Evolutionary conservation across 2,797 vertebrate species (phyloP).

Genomic region (Smutsia temminckii): DNA sequence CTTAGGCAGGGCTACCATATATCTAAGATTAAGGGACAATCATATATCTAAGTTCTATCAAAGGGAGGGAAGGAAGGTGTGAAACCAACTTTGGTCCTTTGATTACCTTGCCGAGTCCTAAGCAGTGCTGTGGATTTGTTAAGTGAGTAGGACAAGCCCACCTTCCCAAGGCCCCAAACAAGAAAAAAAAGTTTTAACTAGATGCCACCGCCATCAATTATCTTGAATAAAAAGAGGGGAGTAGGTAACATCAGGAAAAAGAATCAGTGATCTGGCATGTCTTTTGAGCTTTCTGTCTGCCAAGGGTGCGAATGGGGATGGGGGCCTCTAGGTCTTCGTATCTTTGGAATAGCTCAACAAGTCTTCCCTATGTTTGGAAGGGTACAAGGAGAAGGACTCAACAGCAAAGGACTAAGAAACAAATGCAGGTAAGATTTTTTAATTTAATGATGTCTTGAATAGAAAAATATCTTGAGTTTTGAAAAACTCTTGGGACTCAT

Average conservation of each 20-base stretch:
- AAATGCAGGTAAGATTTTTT: not conserved
- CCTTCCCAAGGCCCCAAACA: not conserved
- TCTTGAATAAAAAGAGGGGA: conserved; percentile 3
- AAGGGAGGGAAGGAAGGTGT: not conserved
- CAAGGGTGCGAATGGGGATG: not conserved
- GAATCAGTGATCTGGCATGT: not conserved
- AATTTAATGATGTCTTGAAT: not conserved
- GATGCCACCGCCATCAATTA: not conserved
- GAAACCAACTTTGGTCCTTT: not conserved
- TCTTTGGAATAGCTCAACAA: not conserved
- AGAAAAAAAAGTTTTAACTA: not conserved
- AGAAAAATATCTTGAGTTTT: not conserved
- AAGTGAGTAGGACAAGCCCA: not conserved
- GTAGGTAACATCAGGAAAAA: not conserved
- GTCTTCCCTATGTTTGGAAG: not conserved
- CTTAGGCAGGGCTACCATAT: not conserved
- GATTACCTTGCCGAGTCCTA: not conserved
- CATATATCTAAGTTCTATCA: conserved; percentile 25
- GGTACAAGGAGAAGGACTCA: not conserved
- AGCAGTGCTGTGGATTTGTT: not conserved
- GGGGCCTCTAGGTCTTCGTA: not conserved
- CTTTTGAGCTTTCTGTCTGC: not conserved
- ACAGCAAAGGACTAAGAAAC: not conserved
- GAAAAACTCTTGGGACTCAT: not conserved
- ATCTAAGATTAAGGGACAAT: not conserved